Base-by-base conservation (phyloP, 2,797 vertebrate species). In the Otolemur crassicaudatus region DNA sequence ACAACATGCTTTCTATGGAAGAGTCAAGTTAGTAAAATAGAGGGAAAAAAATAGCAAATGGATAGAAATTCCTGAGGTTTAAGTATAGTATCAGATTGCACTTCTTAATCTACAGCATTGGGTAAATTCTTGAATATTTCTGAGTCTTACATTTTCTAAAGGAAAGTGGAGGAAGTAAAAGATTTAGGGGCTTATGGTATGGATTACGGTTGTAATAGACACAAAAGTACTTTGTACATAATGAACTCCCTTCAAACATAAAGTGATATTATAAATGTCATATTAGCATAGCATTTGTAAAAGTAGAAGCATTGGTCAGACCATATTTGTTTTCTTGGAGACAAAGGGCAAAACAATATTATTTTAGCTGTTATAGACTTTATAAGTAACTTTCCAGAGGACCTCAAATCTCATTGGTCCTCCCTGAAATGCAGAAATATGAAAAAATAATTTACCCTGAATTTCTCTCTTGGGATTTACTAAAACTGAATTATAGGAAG, bases 311-410 rank as follows among this genome's bases (percentile, higher is more conserved):
- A 69, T 92, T 95, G 65, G 34, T 7, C 34, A 63, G 25, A 60
- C n/a, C n/a, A 37, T 67, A 60, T 31, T 90, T 77, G 9, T 81
- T 79, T 95, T 70, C 75, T 25, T 12, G 27, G 70, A 87, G 49
- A n/a, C 85, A 94, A 87, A 77, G 19, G 29, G 16, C 7, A 85
- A 95, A 90, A 53, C 8, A 75, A 31, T 90, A 65, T 69, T 58
- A 17, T 75, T 90, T 88, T 90, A 92, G 37, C 22, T 65, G 9
- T n/a, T 82, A 79, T 1, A 40, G 20, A 61, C 1, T 70, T 61
- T 86, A 53, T 67, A 84, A 88, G 4, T 91, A 61, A 40, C 81
- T 95, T 91, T 95, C 37, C 72, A 81, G 23, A 85, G 43, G 16
- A 2, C 5, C 9, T 92, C 23, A 91, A 22, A 69, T 43, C 61